Percentiles rank a stretch among this genome's conserved stretches.
These are phyloP conservation scores for Procavia capensis DNA, from an alignment of 2,113 vertebrate genomes.

Conservation along the genomic window DNA sequence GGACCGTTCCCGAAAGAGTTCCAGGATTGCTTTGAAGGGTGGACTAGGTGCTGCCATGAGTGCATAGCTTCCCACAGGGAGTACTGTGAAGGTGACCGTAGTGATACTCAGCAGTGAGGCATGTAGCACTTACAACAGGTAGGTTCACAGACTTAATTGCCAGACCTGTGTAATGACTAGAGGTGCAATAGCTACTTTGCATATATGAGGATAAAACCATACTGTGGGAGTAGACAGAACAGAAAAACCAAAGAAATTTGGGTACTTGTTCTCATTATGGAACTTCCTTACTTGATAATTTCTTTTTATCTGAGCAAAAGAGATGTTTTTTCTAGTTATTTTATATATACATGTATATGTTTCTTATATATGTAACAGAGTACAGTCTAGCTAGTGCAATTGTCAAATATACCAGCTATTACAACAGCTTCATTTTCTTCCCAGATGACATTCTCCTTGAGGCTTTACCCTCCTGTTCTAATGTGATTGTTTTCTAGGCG, in stretches of 20 bases:
- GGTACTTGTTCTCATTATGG: neutral
- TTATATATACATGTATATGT: neutral
- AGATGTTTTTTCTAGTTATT: neutral
- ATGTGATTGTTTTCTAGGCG: neutral
- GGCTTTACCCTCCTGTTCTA: neutral
- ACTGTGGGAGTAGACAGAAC: neutral
- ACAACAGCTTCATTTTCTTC: neutral
- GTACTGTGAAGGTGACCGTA: too few species aligned
- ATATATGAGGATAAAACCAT: neutral
- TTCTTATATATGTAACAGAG: neutral
- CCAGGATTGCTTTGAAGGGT: too few species aligned
- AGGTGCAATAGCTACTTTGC: neutral
- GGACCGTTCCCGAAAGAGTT: too few species aligned
- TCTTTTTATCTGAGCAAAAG: neutral
- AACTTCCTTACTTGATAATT: neutral
- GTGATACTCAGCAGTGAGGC: too few species aligned
- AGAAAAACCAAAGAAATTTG: neutral
- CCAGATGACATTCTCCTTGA: neutral
- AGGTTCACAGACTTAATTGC: too few species aligned
- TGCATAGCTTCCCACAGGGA: too few species aligned
- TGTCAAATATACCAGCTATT: neutral
- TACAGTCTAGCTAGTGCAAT: neutral
- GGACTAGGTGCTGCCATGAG: too few species aligned
- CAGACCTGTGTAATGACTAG: neutral
- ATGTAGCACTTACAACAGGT: too few species aligned